Conservation (phyloP, 2,113 vertebrate species). For the Mormoops blainvillei region DNA sequence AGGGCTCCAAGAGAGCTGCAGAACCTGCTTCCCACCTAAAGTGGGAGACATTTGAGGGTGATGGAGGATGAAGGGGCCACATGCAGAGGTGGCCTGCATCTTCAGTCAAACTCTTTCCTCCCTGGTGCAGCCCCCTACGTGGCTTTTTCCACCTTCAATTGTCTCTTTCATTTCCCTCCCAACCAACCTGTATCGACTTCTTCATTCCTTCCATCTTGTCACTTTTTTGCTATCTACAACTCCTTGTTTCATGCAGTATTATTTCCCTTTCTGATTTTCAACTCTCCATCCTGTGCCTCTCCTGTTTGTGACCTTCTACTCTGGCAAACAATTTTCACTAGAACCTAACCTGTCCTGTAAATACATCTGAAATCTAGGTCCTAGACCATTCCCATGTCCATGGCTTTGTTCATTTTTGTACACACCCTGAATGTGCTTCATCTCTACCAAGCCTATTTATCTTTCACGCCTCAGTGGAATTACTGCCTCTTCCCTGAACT, state of each 20-base stretch:
- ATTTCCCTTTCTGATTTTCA: neutral
- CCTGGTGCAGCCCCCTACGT: neutral
- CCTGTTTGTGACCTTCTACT: neutral
- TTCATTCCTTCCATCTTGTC: neutral
- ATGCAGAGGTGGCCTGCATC: neutral
- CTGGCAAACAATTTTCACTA: neutral
- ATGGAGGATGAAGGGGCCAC: neutral
- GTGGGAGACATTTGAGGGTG: neutral
- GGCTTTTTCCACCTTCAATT: neutral
- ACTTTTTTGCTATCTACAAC: neutral
- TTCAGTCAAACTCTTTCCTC: neutral
- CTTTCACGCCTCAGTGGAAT: neutral
- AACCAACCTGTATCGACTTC: neutral
- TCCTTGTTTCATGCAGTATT: neutral
- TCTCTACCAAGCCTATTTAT: neutral
- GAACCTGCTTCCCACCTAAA: neutral
- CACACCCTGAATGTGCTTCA: neutral
- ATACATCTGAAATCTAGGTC: neutral
- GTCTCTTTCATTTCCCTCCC: neutral
- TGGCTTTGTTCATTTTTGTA: neutral
- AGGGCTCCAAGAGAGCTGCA: neutral
- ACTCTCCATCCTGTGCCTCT: neutral
- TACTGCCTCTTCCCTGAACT: neutral
- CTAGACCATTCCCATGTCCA: no score
- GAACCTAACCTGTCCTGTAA: neutral